Conservation (phyloP, 2,113 vertebrate species). For the Rhabdornis inornatus region DNA sequence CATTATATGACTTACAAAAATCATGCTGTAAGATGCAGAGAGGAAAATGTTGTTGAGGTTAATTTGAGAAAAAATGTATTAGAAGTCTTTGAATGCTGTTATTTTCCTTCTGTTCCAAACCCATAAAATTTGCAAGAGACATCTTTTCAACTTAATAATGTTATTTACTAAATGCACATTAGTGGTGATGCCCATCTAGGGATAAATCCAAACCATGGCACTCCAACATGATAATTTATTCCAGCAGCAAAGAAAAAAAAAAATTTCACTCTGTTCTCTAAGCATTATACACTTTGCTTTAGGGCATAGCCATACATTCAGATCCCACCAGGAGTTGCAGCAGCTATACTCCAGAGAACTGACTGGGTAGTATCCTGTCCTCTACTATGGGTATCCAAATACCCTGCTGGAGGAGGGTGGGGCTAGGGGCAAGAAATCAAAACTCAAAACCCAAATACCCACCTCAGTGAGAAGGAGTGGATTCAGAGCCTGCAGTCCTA, state of each 20-base stretch:
- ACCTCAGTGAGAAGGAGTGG: background rate
- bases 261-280: background rate
- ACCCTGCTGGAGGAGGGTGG: background rate
- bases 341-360: background rate
- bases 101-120: slow-evolving; percentile 9
- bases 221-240: background rate
- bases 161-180: slow-evolving; percentile 7
- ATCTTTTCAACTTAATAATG: background rate
- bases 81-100: background rate
- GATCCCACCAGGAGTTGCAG: background rate
- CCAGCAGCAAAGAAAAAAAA: background rate
- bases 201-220: background rate
- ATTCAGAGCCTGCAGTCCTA: background rate
- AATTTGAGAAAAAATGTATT: background rate
- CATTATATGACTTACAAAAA: background rate
- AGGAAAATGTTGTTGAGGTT: background rate
- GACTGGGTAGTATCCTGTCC: background rate
- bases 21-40: background rate
- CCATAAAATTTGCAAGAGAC: background rate
- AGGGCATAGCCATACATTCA: background rate
- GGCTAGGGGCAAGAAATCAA: background rate
- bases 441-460: background rate
- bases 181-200: background rate
- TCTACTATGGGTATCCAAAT: background rate
- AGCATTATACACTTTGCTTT: slow-evolving; percentile 25